Base-by-base conservation (phyloP, 37 sponge, comb jelly and placozoan genomes). In the Hexactinellida sp. region DNA sequence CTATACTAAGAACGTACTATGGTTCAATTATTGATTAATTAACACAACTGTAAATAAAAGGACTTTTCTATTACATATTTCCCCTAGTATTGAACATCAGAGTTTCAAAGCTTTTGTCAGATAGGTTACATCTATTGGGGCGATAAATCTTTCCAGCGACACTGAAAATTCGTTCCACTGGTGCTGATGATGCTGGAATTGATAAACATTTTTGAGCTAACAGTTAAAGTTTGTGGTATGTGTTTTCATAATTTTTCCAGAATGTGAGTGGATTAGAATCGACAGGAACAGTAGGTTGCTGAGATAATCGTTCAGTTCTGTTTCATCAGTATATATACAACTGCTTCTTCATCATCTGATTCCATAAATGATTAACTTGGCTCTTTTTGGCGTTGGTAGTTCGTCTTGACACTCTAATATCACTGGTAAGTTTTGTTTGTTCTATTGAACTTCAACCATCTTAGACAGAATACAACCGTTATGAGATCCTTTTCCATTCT, bases 281-380 rank as follows among this genome's bases (percentile, higher is more conserved):
- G 47, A 41, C 47, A 16, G 76, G 76, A 63, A 63, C 76, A 28
- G 19, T 63, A 63, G 76, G 76, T 63, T 63, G 76, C 34, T 63
- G 76, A 63, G 76, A 63, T 63, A 63, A 63, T 63, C 76, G 76
- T 28, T n/a, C 76, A 63, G 76, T 63, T 63, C 30, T 63, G 76
- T 63, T 63, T 63, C 76, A 63, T 63, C 76, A 63, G 76, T 63
- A 63, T 63, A 63, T 63, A 23, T 63, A 63, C 25, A 63, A 28
- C 76, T 63, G 76, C 76, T 63, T 63, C 76, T 63, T 63, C 76
- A 63, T 63, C 76, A 63, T 63, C 76, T 63, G 76, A 63, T 63
- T 63, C 76, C 76, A 25, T 63, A 63, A 63, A 63, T 28, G 34
- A 63, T 5, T n/a, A 23, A 63, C 25, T 63, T 63, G 25, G 76